Base-by-base conservation (phyloP, 2,888 invertebrate species). In the Drosophila setosimentum region DNA sequence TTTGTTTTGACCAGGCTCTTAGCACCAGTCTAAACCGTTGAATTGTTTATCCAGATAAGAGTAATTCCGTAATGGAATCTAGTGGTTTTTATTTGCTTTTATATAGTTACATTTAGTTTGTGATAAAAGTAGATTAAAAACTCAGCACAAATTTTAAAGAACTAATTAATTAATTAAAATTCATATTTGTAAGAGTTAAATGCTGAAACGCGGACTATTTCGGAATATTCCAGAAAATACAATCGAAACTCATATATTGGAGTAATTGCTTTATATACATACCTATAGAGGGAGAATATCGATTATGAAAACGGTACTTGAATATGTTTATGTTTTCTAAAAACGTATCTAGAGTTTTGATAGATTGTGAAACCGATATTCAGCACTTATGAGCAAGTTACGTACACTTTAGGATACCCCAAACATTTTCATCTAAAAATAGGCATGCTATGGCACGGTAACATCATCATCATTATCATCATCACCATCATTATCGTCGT, bases 371-470 rank as follows among this genome's bases (percentile, higher is more conserved):
- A 67, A 55, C n/a, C 32, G 21, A 40, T 55, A 57, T 24, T 57
- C 18, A 2, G 33, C 29, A 40, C 13, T 24, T 11, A n/a, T 27
- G 2, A 29, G 33, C 50, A 49, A 50, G 27, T 55, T 66, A 35
- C 40, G 33, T 50, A 45, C 42, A 54, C 57, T 50, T 73, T 60
- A 55, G 75, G 68, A 57, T 67, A 63, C 53, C 55, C 73, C 73
- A 51, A 42, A 51, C 54, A 54, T 51, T 33, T 66, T 7, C n/a
- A 45, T 32, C 54, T 76, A 80, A 33, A 72, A 76, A 72, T 80
- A 80, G 77, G 2, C 29, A 42, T 51, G 32, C 37, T 58, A 33
- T 59, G 53, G 70, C 77, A 51, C 49, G 64, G 64, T 69, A 73
- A 68, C 59, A 59, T 63, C 32, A 37, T 33, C 35, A 57, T 27